These are phyloP conservation scores for Littorina saxatilis DNA, from an alignment of 1,140 invertebrate species.

Conservation along the genomic window DNA sequence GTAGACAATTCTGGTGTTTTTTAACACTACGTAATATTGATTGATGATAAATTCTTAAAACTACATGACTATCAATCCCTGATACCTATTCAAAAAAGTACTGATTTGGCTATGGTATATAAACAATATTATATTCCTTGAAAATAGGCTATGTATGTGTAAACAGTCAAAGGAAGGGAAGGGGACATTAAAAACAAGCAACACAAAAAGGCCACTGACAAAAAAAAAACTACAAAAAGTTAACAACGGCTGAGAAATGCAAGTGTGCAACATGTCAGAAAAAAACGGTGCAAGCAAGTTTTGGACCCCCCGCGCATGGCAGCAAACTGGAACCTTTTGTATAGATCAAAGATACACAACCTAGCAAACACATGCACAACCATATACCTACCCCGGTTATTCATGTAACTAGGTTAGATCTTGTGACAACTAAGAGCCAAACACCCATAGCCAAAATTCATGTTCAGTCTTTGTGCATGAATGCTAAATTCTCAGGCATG, in stretches of 20 bases:
- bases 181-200: neutral
- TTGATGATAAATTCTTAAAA: too few species aligned
- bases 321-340: conserved; percentile 26
- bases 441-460: too few species aligned
- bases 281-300: conserved; percentile 27
- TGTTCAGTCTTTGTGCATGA: too few species aligned
- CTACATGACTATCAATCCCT: too few species aligned
- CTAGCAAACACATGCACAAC: neutral
- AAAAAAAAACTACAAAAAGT: neutral
- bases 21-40: too few species aligned
- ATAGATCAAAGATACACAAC: neutral
- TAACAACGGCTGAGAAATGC: conserved; percentile 22
- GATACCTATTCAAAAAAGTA: too few species aligned
- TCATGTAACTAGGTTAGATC: neutral
- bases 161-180: too few species aligned
- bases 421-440: neutral
- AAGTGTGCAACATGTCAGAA: conserved; percentile 28
- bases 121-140: too few species aligned
- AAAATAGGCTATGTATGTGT: too few species aligned
- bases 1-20: too few species aligned
- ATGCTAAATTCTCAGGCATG: too few species aligned
- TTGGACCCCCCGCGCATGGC: conserved; percentile 20
- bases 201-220: conserved; percentile 23
- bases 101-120: too few species aligned
- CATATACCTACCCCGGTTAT: neutral